A percentile compares a stretch with the other conserved stretches of the same genome.
Evolutionary conservation across 1,140 invertebrate species (phyloP).

Genomic region (Brachionus paranguensis): DNA sequence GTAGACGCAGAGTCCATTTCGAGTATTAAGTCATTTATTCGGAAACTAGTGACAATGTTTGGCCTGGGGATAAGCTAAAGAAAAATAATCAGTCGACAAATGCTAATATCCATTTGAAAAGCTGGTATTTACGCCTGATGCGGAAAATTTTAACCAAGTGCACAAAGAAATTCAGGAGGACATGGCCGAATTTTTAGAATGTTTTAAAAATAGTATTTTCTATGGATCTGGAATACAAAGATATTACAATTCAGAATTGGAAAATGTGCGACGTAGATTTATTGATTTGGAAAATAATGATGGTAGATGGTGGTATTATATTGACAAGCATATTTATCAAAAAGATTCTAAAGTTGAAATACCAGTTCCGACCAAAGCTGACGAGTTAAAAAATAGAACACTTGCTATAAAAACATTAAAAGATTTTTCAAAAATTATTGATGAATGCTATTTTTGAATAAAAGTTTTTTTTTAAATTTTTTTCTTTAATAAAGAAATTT

Average conservation of each 20-base stretch:
- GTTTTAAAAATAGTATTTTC: too few species aligned
- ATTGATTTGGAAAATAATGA: slow-evolving; percentile 1
- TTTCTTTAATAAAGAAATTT: too few species aligned
- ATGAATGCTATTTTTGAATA: not conserved
- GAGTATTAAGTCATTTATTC: not conserved
- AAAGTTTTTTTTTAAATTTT: too few species aligned
- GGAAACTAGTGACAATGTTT: not conserved
- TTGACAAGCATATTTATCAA: not conserved
- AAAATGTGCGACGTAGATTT: not conserved
- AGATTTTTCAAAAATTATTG: not conserved
- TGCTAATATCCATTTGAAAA: not conserved
- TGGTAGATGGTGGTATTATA: slow-evolving; percentile 12
- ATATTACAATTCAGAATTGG: slow-evolving; percentile 7
- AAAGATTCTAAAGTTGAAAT: too few species aligned
- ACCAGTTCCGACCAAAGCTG: not conserved
- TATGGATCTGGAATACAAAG: too few species aligned
- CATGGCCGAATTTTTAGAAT: not conserved
- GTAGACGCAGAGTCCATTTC: not conserved
- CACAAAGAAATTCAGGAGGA: not conserved
- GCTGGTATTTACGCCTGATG: not conserved
- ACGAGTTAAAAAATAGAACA: not conserved
- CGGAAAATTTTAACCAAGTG: not conserved
- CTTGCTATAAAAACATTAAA: not conserved
- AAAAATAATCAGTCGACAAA: not conserved
- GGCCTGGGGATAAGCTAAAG: not conserved